Evolutionary conservation across 2,797 vertebrate genomes (phyloP).

Genomic region (Danio jaintianensis): DNA sequence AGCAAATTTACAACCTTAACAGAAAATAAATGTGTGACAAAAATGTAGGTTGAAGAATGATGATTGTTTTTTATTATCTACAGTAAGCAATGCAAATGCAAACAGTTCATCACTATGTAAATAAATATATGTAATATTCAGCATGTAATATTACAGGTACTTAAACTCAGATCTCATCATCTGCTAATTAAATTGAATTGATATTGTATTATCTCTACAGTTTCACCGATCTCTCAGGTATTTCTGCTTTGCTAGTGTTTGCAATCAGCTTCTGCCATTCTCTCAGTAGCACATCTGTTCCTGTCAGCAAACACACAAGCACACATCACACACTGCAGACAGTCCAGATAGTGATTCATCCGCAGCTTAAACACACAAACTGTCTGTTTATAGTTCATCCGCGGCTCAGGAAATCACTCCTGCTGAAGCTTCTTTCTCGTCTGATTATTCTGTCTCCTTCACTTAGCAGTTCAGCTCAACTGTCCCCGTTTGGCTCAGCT

Average conservation of each 20-base stretch:
- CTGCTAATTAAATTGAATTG: too few species aligned
- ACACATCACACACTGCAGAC: slow-evolving; percentile 9
- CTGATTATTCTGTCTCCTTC: slow-evolving; percentile 33
- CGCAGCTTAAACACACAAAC: slow-evolving; percentile 8
- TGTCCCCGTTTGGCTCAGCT: slow-evolving; percentile 24
- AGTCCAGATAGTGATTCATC: neutral
- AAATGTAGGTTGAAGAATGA: neutral
- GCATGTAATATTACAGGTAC: too few species aligned
- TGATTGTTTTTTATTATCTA: neutral
- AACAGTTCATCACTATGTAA: neutral
- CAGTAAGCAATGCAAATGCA: neutral
- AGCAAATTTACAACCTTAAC: neutral
- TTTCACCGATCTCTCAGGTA: slow-evolving; percentile 25
- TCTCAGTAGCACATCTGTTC: slow-evolving; percentile 24
- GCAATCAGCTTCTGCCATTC: slow-evolving; percentile 24
- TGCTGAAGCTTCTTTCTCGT: slow-evolving; percentile 23
- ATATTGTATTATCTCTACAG: too few species aligned
- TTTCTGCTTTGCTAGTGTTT: slow-evolving; percentile 18
- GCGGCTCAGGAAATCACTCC: slow-evolving; percentile 2
- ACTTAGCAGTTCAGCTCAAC: slow-evolving; percentile 24
- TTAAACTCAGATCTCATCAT: too few species aligned
- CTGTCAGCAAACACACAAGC: neutral
- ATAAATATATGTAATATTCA: neutral
- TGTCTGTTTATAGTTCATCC: slow-evolving; percentile 7
- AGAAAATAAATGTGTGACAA: neutral